Percentiles rank a stretch among this genome's conserved stretches.
Conservation (phyloP, 2,113 vertebrate species). For the Catharus minimus region DNA sequence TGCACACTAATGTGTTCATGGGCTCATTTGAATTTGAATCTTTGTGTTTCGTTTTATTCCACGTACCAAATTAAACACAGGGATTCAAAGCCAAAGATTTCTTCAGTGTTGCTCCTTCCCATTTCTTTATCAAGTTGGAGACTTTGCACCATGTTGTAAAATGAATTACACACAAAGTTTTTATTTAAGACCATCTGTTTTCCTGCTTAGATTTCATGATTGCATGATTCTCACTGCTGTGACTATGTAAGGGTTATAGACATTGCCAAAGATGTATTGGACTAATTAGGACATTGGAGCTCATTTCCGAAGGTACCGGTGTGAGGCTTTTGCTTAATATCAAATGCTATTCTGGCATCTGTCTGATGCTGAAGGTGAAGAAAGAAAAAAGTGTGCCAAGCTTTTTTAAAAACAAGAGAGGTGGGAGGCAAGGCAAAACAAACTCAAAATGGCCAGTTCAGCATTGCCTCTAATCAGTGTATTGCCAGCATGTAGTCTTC, state of each 20-base stretch:
- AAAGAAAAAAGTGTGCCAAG: not conserved
- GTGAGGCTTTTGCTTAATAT: conserved; percentile 13
- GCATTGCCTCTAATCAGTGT: not conserved
- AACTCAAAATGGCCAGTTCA: not conserved
- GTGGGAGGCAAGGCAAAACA: not conserved
- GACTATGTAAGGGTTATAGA: conserved; percentile 19
- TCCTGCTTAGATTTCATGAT: conserved; percentile 5
- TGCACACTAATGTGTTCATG: not conserved
- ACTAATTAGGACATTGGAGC: conserved; percentile 31
- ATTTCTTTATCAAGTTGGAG: not conserved
- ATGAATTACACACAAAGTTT: not conserved
- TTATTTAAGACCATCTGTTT: conserved; percentile 53
- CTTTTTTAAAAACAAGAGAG: not conserved
- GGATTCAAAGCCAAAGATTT: not conserved
- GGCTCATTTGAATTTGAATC: not conserved
- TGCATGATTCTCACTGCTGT: conserved; percentile 2
- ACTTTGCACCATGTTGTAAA: not conserved
- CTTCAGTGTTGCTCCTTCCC: not conserved
- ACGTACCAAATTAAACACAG: not conserved
- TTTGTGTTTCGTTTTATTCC: not conserved
- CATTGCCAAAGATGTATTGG: conserved; percentile 10
- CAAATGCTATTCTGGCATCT: not conserved
- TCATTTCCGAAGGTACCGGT: not conserved
- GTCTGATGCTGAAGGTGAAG: not conserved
- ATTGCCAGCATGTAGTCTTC: not conserved